Base-by-base conservation (phyloP, 53 echinoderm and acorn worm genomes). In the Antedon mediterranea region DNA sequence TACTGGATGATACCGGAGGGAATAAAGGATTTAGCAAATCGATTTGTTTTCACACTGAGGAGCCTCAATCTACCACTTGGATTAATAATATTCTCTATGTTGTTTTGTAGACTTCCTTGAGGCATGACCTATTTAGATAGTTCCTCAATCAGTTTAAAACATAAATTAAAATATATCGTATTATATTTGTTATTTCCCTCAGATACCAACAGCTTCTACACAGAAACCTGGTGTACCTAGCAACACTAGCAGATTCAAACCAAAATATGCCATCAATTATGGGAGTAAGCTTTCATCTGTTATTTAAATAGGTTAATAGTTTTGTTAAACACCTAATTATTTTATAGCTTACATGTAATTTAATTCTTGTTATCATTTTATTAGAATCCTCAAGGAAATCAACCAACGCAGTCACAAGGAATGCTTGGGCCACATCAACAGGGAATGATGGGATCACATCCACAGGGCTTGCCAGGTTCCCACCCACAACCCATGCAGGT, bases 171-270 rank as follows among this genome's bases (percentile, higher is more conserved):
- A n/a, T n/a, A n/a, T n/a, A n/a, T n/a, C n/a, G n/a, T n/a, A n/a
- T n/a, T n/a, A 37, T 37, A 37, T 37, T 82, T 28, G 30, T 31
- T 84, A 37, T 29, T 73, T 71, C 34, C 43, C 31, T 32, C 77
- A 94, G 94, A 31, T 88, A 91, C 72, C 94, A 94, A 74, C 94
- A 94, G 34, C 83, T 94, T 34, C 42, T 95, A 27, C 95, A 95
- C 70, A 79, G 95, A 0, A 95, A 95, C 33, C 85, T 95, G 23
- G 95, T 95, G 20, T 95, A 95, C 78, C 80, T 95, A 31, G 95
- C 95, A 26, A 95, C 95, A 27, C 81, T 95, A 37, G 95, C 95
- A 28, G 95, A 95, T 43, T 95, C 95, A 5, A 95, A 95, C 72
- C 91, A 91, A 74, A 87, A 89, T 30, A 91, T 95, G 74, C 95